phyloP scores from a whole-genome alignment of 2,113 vertebrate species.

The Melanerpes formicivorus region DNA sequence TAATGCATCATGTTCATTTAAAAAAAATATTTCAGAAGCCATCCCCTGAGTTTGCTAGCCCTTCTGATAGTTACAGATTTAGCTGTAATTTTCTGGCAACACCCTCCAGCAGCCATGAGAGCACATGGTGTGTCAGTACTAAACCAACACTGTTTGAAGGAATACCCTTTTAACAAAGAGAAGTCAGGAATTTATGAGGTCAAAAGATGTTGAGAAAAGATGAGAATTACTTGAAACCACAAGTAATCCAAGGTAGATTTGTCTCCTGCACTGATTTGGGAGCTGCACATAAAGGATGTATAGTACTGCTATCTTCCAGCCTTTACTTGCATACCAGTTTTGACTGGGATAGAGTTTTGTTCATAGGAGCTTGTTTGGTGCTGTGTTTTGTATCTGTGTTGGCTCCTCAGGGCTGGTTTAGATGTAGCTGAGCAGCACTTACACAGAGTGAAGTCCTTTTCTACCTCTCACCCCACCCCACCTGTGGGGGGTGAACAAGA shows the following conservation, averaged over 20 bases:
- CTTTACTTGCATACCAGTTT: background rate
- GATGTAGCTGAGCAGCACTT: no score
- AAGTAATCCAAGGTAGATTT: background rate
- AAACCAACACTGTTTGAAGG: background rate
- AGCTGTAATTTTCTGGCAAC: background rate
- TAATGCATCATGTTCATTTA: background rate
- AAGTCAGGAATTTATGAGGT: background rate
- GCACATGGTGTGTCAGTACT: background rate
- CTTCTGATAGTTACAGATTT: background rate
- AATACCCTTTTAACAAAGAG: background rate
- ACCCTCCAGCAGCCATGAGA: background rate
- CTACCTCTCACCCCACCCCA: no score
- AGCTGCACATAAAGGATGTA: background rate
- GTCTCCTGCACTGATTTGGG: background rate
- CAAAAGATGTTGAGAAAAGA: background rate
- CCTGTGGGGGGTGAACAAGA: no score
- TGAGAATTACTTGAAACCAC: background rate
- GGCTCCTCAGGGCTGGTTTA: no score
- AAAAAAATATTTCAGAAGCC: background rate
- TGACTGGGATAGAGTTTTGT: background rate
- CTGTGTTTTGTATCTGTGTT: background rate
- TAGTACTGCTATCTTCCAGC: background rate
- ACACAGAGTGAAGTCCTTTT: no score
- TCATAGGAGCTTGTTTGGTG: background rate
- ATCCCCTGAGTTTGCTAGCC: background rate